A percentile compares a stretch with the other conserved stretches of the same genome.
Evolutionary conservation across 2,797 vertebrate genomes (phyloP).

Genomic region (Chromobotia macracanthus): DNA sequence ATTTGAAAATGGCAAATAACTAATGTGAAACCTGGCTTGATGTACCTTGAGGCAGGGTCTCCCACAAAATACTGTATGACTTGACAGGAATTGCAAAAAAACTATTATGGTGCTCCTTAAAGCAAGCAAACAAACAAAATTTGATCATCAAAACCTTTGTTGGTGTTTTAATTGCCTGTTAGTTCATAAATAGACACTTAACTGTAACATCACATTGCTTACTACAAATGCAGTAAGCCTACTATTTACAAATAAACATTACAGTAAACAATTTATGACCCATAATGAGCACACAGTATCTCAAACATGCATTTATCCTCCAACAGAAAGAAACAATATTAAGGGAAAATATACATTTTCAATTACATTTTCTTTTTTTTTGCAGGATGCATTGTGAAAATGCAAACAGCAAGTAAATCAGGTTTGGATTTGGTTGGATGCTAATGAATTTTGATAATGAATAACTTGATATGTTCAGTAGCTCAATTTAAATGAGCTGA

Average conservation of each 20-base stretch:
- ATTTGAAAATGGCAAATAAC: no score
- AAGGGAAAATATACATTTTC: background rate
- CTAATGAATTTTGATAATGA: conserved; percentile 45
- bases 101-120: no score
- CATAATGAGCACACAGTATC: no score
- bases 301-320: background rate
- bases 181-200: conserved; percentile 13
- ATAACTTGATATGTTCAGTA: conserved; percentile 33
- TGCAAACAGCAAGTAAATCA: conserved; percentile 21
- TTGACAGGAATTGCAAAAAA: no score
- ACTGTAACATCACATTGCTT: conserved; percentile 7
- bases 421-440: conserved; percentile 30
- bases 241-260: background rate
- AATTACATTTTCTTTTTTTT: background rate
- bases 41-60: no score
- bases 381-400: conserved; percentile 24
- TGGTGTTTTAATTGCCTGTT: conserved; percentile 32
- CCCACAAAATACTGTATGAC: no score
- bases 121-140: conserved; percentile 50
- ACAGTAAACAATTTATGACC: background rate
- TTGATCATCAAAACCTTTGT: conserved; percentile 51
- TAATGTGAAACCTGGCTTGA: no score
- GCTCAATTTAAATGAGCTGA: conserved; percentile 35
- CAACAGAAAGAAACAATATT: background rate
- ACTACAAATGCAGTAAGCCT: background rate